Percentiles rank a stretch among this genome's conserved stretches.
Evolutionary conservation across 2,113 vertebrate species (phyloP).

Genomic region (Podarcis raffonei): DNA sequence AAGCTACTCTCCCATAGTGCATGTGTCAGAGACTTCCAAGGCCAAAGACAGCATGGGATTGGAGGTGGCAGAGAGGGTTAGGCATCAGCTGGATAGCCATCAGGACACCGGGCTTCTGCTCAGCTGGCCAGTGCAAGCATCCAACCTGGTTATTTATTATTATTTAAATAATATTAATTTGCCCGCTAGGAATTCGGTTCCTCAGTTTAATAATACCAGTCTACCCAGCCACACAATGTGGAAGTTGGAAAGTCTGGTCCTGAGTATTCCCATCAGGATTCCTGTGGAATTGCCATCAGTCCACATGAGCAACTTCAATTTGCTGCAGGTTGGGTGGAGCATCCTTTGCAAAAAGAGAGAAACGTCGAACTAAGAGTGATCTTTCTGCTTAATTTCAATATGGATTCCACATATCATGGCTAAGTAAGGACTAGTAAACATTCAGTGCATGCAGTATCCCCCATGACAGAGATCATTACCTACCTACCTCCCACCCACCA

Average conservation of each 20-base stretch:
- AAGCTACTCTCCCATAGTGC: constrained; percentile 15
- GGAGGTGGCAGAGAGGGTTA: not conserved
- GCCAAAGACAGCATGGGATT: not conserved
- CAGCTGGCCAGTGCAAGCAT: not conserved
- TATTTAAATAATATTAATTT: not conserved
- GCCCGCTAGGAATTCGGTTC: not conserved
- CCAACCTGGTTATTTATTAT: not conserved
- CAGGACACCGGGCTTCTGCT: not conserved
- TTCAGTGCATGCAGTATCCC: not conserved
- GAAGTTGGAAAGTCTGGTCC: not conserved
- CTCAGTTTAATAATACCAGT: not conserved
- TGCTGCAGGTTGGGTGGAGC: not conserved
- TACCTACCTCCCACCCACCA: too few relatives aligned
- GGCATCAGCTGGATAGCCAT: not conserved
- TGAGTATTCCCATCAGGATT: not conserved
- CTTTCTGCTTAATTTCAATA: not conserved
- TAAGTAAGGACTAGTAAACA: not conserved
- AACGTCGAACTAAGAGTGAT: not conserved
- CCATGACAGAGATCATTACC: not conserved
- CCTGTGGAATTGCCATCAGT: not conserved
- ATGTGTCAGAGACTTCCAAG: not conserved
- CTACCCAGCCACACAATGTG: not conserved
- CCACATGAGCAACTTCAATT: too few relatives aligned
- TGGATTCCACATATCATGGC: not conserved
- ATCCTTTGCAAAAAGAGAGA: not conserved